Evolutionary conservation across 2,113 vertebrate genomes (phyloP).

Genomic region (Cynoglossus semilaevis): DNA sequence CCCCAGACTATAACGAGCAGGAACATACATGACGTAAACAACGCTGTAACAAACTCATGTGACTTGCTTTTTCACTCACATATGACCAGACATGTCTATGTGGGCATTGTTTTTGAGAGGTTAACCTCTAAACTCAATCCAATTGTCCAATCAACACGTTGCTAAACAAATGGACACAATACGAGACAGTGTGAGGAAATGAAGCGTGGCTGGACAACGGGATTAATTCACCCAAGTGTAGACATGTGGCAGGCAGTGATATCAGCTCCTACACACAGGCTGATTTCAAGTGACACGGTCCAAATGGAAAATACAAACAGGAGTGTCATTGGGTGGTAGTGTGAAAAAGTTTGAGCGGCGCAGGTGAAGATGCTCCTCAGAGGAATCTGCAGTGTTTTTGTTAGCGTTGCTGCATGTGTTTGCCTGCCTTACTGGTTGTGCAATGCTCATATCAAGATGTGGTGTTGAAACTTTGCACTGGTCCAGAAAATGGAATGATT

Average conservation of each 20-base stretch:
- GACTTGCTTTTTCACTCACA: neutral
- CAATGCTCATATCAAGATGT: slow-evolving; percentile 4
- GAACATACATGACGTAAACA: too few relatives aligned
- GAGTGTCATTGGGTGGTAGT: slow-evolving; percentile 1
- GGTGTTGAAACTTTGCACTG: slow-evolving; percentile 22
- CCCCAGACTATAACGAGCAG: too few relatives aligned
- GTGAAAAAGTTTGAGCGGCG: too few relatives aligned
- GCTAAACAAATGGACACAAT: too few relatives aligned
- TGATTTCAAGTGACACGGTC: slow-evolving; percentile 7
- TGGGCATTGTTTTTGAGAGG: neutral
- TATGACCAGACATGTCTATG: slow-evolving; percentile 13
- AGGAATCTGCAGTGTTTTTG: slow-evolving; percentile 4
- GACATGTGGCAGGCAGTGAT: slow-evolving; percentile 3
- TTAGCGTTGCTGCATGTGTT: slow-evolving; percentile 10
- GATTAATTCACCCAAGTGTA: slow-evolving; percentile 12
- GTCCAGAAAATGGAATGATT: slow-evolving; percentile 7
- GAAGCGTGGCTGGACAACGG: slow-evolving; percentile 8
- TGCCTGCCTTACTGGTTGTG: slow-evolving; percentile 22
- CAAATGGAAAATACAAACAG: slow-evolving; percentile 6
- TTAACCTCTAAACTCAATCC: too few relatives aligned
- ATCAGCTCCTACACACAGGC: slow-evolving; percentile 1
- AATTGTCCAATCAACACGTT: too few relatives aligned
- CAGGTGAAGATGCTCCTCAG: neutral
- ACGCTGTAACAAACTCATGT: too few relatives aligned
- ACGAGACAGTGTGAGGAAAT: neutral